A percentile compares a stretch with the other conserved stretches of the same genome.
phyloP scores from a whole-genome alignment of 2,888 invertebrate genomes.

The Neria commutata region DNA sequence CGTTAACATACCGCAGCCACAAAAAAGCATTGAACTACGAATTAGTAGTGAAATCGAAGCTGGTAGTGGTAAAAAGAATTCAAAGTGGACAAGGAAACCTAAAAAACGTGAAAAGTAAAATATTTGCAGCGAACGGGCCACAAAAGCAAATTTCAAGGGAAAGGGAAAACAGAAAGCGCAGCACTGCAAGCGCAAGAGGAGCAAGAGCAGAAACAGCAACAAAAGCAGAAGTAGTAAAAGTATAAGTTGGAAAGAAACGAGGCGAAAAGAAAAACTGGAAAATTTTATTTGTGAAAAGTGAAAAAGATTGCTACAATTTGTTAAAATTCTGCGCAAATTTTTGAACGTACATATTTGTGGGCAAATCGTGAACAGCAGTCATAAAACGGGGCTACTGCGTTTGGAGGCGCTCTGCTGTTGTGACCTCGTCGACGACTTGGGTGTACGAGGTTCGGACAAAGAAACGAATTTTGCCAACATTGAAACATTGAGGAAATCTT shows the following conservation, averaged over 20 bases:
- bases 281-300: conserved; percentile 4
- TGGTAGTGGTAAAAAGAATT: no score
- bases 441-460: no score
- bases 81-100: background rate
- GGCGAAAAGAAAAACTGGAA: conserved; percentile 11
- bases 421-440: no score
- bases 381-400: no score
- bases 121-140: conserved; percentile 33
- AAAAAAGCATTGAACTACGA: no score
- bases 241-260: conserved; percentile 16
- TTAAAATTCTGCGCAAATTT: background rate
- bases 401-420: no score
- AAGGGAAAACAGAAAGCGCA: conserved; percentile 31
- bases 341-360: background rate
- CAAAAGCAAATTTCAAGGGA: conserved; percentile 24
- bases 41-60: no score
- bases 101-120: conserved; percentile 34
- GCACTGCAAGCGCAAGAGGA: conserved; percentile 16
- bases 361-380: no score
- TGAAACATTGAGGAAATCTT: background rate
- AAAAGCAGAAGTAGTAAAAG: conserved; percentile 17
- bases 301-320: background rate
- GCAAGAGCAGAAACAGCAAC: conserved; percentile 17
- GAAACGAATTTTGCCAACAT: no score
- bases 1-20: no score